phyloP scores from a whole-genome alignment of 2,113 vertebrate genomes.

The Nanorana parkeri region DNA sequence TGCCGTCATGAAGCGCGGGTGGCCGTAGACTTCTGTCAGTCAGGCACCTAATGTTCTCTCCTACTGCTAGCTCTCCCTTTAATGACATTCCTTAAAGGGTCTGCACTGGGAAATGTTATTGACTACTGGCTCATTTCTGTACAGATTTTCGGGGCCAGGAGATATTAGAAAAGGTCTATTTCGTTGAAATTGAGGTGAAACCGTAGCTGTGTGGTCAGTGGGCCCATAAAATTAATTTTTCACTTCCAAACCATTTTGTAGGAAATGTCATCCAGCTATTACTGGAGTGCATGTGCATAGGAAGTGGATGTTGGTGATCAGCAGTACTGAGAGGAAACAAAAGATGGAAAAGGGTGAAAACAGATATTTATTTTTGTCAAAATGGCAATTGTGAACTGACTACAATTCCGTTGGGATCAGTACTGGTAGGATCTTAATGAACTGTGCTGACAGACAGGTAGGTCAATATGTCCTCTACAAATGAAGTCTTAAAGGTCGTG shows the following conservation, averaged over 20 bases:
- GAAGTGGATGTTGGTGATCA: too few relatives aligned
- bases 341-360: too few relatives aligned
- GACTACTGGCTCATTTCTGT: slow-evolving; percentile 41
- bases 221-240: slow-evolving; percentile 26
- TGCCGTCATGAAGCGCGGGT: not conserved
- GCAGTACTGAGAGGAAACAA: too few relatives aligned
- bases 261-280: too few relatives aligned
- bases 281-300: too few relatives aligned
- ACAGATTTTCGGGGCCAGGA: slow-evolving; percentile 24
- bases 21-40: not conserved
- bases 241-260: slow-evolving; percentile 7
- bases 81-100: slow-evolving; percentile 46
- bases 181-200: slow-evolving; percentile 37
- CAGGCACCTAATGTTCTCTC: slow-evolving; percentile 1
- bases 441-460: too few relatives aligned
- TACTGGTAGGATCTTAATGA: too few relatives aligned
- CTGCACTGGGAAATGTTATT: slow-evolving; percentile 27
- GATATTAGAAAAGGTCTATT: slow-evolving; percentile 35
- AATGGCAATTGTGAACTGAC: too few relatives aligned
- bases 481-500: too few relatives aligned
- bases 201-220: slow-evolving; percentile 10
- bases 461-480: too few relatives aligned
- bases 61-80: slow-evolving; percentile 14
- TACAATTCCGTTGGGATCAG: too few relatives aligned
- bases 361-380: too few relatives aligned